Percentiles rank a stretch among this genome's conserved stretches.
Conservation (phyloP, 2,888 invertebrate genomes). For the Linnaemya vulpina region DNA sequence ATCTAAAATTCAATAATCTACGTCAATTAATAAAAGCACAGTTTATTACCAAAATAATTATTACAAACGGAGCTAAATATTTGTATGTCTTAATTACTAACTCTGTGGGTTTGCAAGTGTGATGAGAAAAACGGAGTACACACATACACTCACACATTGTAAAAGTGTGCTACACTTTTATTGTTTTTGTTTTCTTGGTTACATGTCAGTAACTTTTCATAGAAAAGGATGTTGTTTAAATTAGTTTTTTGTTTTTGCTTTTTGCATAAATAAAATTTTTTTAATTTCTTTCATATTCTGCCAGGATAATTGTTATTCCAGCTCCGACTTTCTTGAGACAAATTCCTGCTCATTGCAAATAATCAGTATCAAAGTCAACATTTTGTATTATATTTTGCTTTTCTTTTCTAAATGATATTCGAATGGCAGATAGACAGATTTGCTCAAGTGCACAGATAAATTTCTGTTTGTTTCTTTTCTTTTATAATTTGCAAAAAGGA, state of each 20-base stretch:
- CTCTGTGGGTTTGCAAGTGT: not conserved
- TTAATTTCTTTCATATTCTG: conserved; percentile 10
- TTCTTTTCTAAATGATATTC: conserved; percentile 14
- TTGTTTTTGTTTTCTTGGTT: conserved; percentile 2
- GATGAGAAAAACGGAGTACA: not conserved
- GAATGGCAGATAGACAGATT: conserved; percentile 32
- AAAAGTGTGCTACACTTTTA: too few species aligned
- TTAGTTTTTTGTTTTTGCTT: conserved; percentile 3
- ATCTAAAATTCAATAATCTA: too few species aligned
- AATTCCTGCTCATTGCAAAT: conserved; percentile 66
- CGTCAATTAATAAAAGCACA: too few species aligned
- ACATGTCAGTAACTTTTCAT: conserved; percentile 32
- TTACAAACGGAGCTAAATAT: not conserved
- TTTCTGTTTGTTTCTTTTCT: conserved; percentile 1
- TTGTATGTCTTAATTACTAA: conserved; percentile 3
- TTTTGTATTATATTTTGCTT: not conserved
- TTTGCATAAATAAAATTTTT: not conserved
- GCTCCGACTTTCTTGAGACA: conserved; percentile 50
- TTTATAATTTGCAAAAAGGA: conserved; percentile 38
- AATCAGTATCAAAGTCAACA: conserved; percentile 23
- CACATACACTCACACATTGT: not conserved
- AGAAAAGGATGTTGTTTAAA: conserved; percentile 47
- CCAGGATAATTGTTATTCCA: conserved; percentile 64
- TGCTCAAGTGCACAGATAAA: not conserved
- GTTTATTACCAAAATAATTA: not conserved